Base-by-base conservation (phyloP, 92 coral and sea anemone species). In the Anthopleura xanthogrammica region DNA sequence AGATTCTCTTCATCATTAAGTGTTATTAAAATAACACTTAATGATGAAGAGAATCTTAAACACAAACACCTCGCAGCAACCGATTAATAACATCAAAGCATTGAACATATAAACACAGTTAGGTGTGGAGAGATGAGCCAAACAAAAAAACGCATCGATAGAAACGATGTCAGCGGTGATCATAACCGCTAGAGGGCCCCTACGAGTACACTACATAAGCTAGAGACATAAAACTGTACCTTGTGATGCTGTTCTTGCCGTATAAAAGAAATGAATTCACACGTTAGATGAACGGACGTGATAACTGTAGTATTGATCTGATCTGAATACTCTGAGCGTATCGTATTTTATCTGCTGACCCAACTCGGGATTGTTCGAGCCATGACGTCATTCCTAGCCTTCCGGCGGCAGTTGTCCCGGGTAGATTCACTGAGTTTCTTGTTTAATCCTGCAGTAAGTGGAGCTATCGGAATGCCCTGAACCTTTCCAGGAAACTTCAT, bases 271-370 rank as follows among this genome's bases (percentile, higher is more conserved):
- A 64, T 64, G 72, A 64, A 7, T 22, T 64, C 29, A 10, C 36
- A 64, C 36, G 29, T 20, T 20, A 20, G 72, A 64, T 64, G 12
- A 20, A 23, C 36, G 36, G 29, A 64, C 29, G 72, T 22, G 72
- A 64, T 64, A 64, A 64, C 20, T 64, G 72, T 1, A 17, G 22
- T 14, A 64, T 7, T 64, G 50, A 64, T 64, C 72, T 64, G 41
- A 64, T 64, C 2, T 3, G 72, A n/a, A 64, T 2, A 7, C 20
- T 20, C 50, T 64, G 3, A 23, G 11, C 24, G 72, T 64, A 64
- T 64, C 72, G 72, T 64, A 6, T 64, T 64, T 64, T 64, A 22
- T 64, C 72, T 64, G 72, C 72, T 64, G 72, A 64, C 72, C 36
- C 24, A 64, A 23, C 72, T 64, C 72, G 72, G 22, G 72, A 64